These are phyloP conservation scores for Lucilia sericata DNA, from an alignment of 1,140 invertebrate species.

Conservation along the genomic window DNA sequence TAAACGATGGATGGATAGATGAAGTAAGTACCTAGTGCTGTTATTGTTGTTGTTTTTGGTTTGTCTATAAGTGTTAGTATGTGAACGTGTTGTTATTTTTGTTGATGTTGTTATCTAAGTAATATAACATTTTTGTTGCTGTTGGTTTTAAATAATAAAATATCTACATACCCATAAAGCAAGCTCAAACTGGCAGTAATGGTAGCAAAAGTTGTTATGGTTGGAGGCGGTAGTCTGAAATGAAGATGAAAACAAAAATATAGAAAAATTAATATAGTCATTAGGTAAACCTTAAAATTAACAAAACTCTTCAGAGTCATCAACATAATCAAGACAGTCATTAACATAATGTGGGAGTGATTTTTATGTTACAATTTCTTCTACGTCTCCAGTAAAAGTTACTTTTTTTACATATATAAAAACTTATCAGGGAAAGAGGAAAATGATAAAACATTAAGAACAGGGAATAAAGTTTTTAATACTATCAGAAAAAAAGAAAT, in stretches of 20 bases:
- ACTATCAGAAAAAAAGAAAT: neutral
- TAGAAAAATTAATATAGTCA: slow-evolving; percentile 40
- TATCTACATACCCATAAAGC: too few species aligned
- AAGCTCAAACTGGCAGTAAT: neutral
- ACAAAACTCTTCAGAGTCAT: slow-evolving; percentile 43
- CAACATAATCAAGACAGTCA: slow-evolving; percentile 44
- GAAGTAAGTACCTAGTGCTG: too few species aligned
- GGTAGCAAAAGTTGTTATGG: neutral
- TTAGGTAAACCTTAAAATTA: slow-evolving; percentile 44
- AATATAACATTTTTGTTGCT: neutral
- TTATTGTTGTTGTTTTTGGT: too few species aligned
- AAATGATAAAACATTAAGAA: neutral
- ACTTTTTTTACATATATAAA: neutral
- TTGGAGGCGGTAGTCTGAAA: neutral
- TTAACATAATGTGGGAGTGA: slow-evolving; percentile 33
- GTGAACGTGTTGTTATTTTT: neutral
- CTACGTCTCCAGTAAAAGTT: neutral
- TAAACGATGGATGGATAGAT: neutral
- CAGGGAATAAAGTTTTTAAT: neutral
- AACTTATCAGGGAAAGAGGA: neutral
- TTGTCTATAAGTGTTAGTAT: neutral
- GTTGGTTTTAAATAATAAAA: too few species aligned
- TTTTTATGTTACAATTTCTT: neutral
- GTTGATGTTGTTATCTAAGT: neutral
- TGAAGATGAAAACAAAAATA: neutral